phyloP scores from a whole-genome alignment of 1,140 invertebrate genomes.

The Pygmarrhopalites habei region DNA sequence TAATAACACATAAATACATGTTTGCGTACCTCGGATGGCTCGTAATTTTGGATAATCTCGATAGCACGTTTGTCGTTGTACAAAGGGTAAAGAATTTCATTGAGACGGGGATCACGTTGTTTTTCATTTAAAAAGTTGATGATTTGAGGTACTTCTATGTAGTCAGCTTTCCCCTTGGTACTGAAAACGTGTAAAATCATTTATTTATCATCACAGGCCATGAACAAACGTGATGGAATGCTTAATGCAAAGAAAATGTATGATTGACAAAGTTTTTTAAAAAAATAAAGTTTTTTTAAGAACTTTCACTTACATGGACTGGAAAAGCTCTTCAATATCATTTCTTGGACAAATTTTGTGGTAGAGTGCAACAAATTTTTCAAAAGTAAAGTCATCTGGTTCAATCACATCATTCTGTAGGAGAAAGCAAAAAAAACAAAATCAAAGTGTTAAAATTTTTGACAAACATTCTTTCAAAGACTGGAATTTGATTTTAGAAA shows the following conservation, averaged over 20 bases:
- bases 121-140: conserved; percentile 96
- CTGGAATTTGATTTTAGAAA: too few relatives aligned
- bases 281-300: too few relatives aligned
- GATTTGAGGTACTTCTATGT: conserved; percentile 77
- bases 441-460: not conserved
- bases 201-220: not conserved
- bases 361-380: conserved; percentile 96
- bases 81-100: conserved; percentile 97
- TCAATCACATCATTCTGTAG: conserved; percentile 92
- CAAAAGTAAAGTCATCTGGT: conserved; percentile 90
- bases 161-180: conserved; percentile 81
- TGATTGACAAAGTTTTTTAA: too few relatives aligned
- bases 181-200: conserved; percentile 48
- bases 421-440: conserved; percentile 24
- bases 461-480: too few relatives aligned
- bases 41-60: conserved; percentile 92
- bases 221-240: not conserved
- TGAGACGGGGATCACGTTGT: conserved; percentile 94
- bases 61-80: conserved; percentile 89
- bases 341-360: conserved; percentile 98
- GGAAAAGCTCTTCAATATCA: conserved; percentile 97
- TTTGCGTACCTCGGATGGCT: conserved; percentile 68
- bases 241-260: not conserved
- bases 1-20: too few relatives aligned
- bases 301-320: conserved; percentile 77